phyloP scores from a whole-genome alignment of 2,113 vertebrate species.

The Ornithorhynchus anatinus region DNA sequence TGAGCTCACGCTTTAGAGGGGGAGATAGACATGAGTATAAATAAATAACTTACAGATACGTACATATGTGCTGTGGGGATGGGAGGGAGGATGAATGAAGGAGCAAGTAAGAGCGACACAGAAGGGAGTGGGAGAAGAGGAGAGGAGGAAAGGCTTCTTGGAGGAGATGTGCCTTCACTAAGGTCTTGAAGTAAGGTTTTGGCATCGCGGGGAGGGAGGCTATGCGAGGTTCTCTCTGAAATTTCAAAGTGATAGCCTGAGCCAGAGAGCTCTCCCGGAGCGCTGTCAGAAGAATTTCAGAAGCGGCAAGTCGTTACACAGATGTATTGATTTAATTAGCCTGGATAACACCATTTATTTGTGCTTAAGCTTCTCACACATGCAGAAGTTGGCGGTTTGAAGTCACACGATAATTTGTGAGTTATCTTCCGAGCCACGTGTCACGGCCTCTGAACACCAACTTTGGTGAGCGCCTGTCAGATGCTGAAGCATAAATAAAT shows the following conservation, averaged over 20 bases:
- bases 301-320: conserved; percentile 62
- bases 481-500: conserved; percentile 73
- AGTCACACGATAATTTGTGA: conserved; percentile 75
- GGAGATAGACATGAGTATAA: too few relatives aligned
- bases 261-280: conserved; percentile 40
- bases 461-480: conserved; percentile 52
- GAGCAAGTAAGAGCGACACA: too few relatives aligned
- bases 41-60: too few relatives aligned
- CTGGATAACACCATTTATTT: conserved; percentile 72
- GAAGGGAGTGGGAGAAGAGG: too few relatives aligned
- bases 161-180: too few relatives aligned
- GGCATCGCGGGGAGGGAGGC: background rate
- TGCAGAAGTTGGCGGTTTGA: conserved; percentile 68
- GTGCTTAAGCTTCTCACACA: conserved; percentile 73
- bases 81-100: too few relatives aligned
- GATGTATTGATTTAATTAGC: conserved; percentile 73
- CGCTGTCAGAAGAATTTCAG: conserved; percentile 53
- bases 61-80: too few relatives aligned
- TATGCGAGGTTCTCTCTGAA: conserved; percentile 12
- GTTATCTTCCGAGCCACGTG: conserved; percentile 66
- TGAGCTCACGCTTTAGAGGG: too few relatives aligned
- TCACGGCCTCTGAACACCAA: conserved; percentile 67
- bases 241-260: conserved; percentile 19
- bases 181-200: too few relatives aligned
- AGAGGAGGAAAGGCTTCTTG: too few relatives aligned